Base-by-base conservation (phyloP, 2,888 invertebrate species). In the Phymatocera aterrima region DNA sequence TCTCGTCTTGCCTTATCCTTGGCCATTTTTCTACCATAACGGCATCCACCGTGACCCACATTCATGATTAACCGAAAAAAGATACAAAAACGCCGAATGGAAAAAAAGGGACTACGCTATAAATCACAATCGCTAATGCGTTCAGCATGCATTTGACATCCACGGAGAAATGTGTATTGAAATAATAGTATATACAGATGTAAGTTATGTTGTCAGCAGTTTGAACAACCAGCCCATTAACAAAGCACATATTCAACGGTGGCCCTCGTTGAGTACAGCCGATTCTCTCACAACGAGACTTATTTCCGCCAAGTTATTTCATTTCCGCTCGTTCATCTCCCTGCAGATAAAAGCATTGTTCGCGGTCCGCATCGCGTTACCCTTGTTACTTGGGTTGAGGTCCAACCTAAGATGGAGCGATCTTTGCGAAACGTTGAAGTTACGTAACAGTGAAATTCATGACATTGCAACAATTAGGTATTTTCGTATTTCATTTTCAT, bases 271-370 rank as follows among this genome's bases (percentile, higher is more conserved):
- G 46, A 54, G 77, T 77, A 40, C 43, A 34, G 77, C 61, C 77
- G 61, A 54, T 43, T 77, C 46, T 68, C 68, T 68, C 43, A 28
- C 48, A 51, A 37, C 43, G 18, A 37, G 46, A 77, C 51, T 77
- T 77, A 77, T 68, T 77, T 77, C 64, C 65, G 65, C 10, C 37
- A 21, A 77, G 65, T 65, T 77, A 77, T 77, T 65, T 77, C 65
- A 77, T 77, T 65, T 77, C 65, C 77, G 77, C 65, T 77, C 51
- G 8, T 77, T 77, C 40, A 57, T 77, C 68, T 61, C 40, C 46
- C 60, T 12, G 24, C 31, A 31, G 61, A 46, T 61, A 60, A 77
- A 61, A 61, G 57, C 77, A 77, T 77, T 77, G 77, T 61, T 77
- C 61, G 60, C 10, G n/a, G 43, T 43, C 24, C 46, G 46, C 68